Base-by-base conservation (phyloP, 2,113 vertebrate species). In the Micronisus gabar region DNA sequence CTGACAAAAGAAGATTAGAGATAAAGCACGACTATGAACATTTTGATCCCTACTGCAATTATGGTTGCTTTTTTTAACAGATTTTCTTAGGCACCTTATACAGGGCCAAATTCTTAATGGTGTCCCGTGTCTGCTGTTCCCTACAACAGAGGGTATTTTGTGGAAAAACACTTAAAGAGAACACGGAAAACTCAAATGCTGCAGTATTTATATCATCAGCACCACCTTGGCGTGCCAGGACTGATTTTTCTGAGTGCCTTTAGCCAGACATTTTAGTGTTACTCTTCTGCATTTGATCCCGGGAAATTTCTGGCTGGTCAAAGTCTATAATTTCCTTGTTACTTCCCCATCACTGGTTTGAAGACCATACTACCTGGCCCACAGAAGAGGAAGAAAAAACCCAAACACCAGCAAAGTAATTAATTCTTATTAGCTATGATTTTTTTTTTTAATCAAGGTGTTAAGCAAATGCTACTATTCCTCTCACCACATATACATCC, bases 261-360 rank as follows among this genome's bases (percentile, higher is more conserved):
- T 68, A 93, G 47, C 19, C 58, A 90, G 74, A 47, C 6, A 63
- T 90, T 93, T 87, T 52, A 80, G 58, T 36, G 15, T 41, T 82
- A 82, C 12, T 27, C 17, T 53, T 50, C 59, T 91, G 55, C 26
- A 86, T 83, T 67, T 88, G 34, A 82, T 80, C 63, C 65, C 82
- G 79, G n/a, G 81, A 95, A 81, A 85, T 70, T 88, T 89, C 68
- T 79, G 26, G 40, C 59, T 76, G 26, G 29, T 53, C 26, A 92
- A 25, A 18, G 56, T 88, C 86, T 86, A 6, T 76, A 86, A 93
- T 86, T 95, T 94, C 66, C 81, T n/a, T 89, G 47, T 93, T 93
- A 91, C 40, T 82, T 95, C 65, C 70, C n/a, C 82, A n/a, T 63
- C 73, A 61, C 22, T 80, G 61, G 34, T 66, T 72, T 70, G 56